Evolutionary conservation across 2,113 vertebrate species (phyloP), one percentile per base, ranked within the genome.

Genomic region (Mus pahari): DNA sequence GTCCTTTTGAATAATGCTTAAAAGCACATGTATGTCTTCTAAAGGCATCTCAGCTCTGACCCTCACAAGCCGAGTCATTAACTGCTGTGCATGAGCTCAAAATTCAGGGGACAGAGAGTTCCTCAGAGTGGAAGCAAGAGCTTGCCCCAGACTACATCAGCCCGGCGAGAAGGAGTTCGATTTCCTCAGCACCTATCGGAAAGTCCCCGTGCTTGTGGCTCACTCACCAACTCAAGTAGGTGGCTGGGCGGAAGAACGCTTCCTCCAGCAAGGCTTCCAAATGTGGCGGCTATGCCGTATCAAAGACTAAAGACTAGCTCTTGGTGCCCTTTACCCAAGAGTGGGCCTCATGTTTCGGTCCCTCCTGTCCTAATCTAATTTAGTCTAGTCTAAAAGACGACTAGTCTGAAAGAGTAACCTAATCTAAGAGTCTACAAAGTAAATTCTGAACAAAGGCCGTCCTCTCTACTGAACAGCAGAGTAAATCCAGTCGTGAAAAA

Each of bases 141-240:
- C 78, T 68, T 33, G 33, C 11, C 31, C 66, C 36, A 82, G 36
- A 36, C 12, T 26, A 60, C 14, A 60, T 26, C 36, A 14, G 36
- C 11, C 79, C 16, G 53, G 19, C 22, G 1, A 39, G n/a, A 82
- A 82, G 79, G 36, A 82, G 36, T 6, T 53, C 3, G 17, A 24
- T 2, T 58, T 81, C 0, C 53, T 60, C 39, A 14, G 7, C 1
- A 14, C 12, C n/a, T 3, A 12, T n/a, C 1, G 0, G 33, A 14
- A 60, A 28, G n/a, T 22, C 78, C 33, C 50, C 1, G 53, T 16
- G 22, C 53, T 60, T 82, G 53, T 26, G 7, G 19, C 36, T 24
- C 1, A 1, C 33, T n/a, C 24, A 39, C 22, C 55, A 82, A 14
- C 79, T 60, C 78, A 55, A 58, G 36, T 11, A 11, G 20, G 33